A percentile compares a stretch with the other conserved stretches of the same genome.
Evolutionary conservation across 2,113 vertebrate species (phyloP).

Genomic region (Calypte anna): DNA sequence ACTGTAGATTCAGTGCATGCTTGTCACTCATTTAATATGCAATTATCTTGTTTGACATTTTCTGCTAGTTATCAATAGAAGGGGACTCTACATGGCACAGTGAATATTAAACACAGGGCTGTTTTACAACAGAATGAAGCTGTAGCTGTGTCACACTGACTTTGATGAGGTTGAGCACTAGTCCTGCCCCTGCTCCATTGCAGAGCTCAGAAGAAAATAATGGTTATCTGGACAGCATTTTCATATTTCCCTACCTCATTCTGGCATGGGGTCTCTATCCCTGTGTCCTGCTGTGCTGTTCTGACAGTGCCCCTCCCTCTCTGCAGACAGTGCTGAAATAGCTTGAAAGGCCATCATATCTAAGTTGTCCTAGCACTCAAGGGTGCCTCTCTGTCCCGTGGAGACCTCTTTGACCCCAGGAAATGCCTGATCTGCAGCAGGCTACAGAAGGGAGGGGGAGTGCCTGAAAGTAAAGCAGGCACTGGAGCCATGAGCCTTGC

Average conservation of each 20-base stretch:
- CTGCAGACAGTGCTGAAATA: not conserved
- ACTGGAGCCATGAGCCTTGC: rapidly evolving
- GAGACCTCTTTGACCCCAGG: not conserved
- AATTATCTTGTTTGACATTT: not conserved
- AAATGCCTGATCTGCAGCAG: not conserved
- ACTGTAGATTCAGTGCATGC: not conserved
- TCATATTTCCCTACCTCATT: not conserved
- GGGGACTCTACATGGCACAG: not conserved
- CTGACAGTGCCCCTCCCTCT: not conserved
- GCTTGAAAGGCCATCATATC: not conserved
- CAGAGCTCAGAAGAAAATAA: not conserved
- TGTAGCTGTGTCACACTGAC: not conserved
- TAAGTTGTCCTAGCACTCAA: not conserved
- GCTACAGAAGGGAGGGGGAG: not conserved
- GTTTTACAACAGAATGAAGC: not conserved
- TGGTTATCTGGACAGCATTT: not conserved
- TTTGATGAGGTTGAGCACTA: not conserved
- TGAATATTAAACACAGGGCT: not conserved
- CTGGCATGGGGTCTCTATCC: not conserved
- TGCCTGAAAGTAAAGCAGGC: not conserved
- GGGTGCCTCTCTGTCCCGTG: rapidly evolving
- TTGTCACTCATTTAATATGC: not conserved
- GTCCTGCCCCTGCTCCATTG: not conserved
- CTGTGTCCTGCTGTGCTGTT: not conserved
- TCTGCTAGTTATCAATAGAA: not conserved